Evolutionary conservation across 2,888 invertebrate genomes (phyloP).

Genomic region (Brassicogethes aeneus): DNA sequence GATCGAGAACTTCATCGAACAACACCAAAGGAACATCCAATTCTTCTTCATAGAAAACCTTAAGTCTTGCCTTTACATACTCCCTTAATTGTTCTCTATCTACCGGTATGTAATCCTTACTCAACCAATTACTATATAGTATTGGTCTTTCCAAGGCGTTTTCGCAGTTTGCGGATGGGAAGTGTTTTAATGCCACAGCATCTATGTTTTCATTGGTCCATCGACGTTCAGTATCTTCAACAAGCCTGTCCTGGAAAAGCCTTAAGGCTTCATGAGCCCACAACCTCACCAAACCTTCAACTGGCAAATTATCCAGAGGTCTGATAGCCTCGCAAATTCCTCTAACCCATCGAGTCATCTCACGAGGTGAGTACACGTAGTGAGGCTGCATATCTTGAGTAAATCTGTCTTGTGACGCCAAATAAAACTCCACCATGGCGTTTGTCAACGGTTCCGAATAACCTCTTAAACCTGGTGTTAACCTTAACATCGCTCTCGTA

Average conservation of each 20-base stretch:
- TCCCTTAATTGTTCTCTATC: constrained; percentile 90
- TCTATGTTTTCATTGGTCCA: constrained; percentile 99
- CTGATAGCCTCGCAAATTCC: constrained; percentile 98
- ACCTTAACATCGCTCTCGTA: constrained; percentile 93
- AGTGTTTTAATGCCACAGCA: constrained; percentile 84
- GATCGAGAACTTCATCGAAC: constrained; percentile 99
- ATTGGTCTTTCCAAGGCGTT: constrained; percentile 89
- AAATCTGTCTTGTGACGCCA: constrained; percentile 93
- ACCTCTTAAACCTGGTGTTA: constrained; percentile 84
- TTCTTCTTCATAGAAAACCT: constrained; percentile 99
- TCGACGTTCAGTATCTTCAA: constrained; percentile 86
- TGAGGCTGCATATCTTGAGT: constrained; percentile 99
- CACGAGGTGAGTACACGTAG: constrained; percentile 97
- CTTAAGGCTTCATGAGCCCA: constrained; percentile 99
- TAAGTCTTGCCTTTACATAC: constrained; percentile 93
- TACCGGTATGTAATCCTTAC: constrained; percentile 96
- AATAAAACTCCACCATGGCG: constrained; percentile 98
- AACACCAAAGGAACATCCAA: constrained; percentile 95
- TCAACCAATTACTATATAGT: constrained; percentile 97
- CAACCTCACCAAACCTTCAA: constrained; percentile 93
- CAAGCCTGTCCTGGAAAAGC: constrained; percentile 92
- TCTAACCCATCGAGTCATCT: constrained; percentile 99
- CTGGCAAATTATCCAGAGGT: constrained; percentile 82
- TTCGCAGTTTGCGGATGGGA: constrained; percentile 61
- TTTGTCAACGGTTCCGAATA: constrained; percentile 95